Percentiles rank a stretch among this genome's conserved stretches.
These are phyloP conservation scores for Piprites chloris DNA, from an alignment of 2,113 vertebrate genomes.

Conservation along the genomic window DNA sequence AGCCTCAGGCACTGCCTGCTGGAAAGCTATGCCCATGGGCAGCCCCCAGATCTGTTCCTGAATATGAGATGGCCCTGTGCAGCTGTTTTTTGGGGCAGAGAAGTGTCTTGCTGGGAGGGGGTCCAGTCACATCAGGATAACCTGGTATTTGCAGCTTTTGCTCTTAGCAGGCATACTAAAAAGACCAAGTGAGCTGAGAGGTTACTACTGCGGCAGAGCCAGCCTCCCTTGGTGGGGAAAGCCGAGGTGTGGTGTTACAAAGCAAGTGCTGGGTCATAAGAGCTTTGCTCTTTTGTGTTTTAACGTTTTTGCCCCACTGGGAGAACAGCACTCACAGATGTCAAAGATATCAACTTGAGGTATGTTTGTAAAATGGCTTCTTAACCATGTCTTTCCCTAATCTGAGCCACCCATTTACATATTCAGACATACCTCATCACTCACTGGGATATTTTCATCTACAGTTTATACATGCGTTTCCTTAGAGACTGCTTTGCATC, in stretches of 20 bases:
- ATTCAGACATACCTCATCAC: not conserved
- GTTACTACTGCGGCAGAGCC: not conserved
- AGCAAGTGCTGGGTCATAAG: not conserved
- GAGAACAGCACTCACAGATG: not conserved
- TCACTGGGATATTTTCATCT: not conserved
- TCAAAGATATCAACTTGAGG: not conserved
- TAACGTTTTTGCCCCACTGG: not conserved
- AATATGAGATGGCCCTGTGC: not conserved
- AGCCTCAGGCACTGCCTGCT: not conserved
- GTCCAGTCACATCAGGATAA: not conserved
- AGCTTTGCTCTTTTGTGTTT: fast-evolving
- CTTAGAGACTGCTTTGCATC: not conserved
- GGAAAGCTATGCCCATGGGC: not conserved
- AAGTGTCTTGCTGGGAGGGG: not conserved
- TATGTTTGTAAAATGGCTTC: not conserved
- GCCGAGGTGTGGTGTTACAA: not conserved
- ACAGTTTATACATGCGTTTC: not conserved
- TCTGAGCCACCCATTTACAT: not conserved
- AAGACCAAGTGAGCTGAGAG: not conserved
- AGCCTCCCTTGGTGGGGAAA: not conserved
- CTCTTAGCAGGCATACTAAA: not conserved
- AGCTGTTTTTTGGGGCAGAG: not conserved
- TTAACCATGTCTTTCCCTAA: not conserved
- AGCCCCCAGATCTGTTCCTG: not conserved
- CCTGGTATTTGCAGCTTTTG: not conserved